Conservation (phyloP, 1,140 invertebrate genomes). For the Heliothis virescens region DNA sequence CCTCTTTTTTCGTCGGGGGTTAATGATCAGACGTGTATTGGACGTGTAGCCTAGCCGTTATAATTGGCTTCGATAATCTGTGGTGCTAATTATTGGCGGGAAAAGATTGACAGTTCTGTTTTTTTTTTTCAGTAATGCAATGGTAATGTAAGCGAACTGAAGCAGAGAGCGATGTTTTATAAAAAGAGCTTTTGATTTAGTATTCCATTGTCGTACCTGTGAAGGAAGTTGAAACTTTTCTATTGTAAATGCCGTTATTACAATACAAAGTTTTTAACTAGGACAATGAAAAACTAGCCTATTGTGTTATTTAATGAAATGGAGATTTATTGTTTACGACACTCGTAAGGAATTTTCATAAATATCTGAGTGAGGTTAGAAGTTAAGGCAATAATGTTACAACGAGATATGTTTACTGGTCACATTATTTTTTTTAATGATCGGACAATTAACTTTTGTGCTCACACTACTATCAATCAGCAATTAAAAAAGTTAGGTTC, state of each 20-base stretch:
- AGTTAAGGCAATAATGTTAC: not conserved
- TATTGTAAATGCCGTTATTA: slow-evolving; percentile 21
- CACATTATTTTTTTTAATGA: too few species aligned
- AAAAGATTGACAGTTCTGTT: slow-evolving; percentile 8
- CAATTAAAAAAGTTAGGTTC: slow-evolving; percentile 45
- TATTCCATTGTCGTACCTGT: slow-evolving; percentile 37
- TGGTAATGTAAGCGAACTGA: not conserved
- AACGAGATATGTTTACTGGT: too few species aligned
- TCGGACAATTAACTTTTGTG: slow-evolving; percentile 4
- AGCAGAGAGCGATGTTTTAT: too few species aligned
- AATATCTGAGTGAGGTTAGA: not conserved
- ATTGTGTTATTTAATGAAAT: slow-evolving; percentile 39
- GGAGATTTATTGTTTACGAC: slow-evolving; percentile 18
- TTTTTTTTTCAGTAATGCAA: not conserved
- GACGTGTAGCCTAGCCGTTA: slow-evolving; percentile 24
- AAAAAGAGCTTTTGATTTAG: slow-evolving; percentile 40
- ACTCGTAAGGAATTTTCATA: slow-evolving; percentile 6
- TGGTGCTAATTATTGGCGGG: slow-evolving; percentile 31
- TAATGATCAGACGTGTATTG: slow-evolving; percentile 39
- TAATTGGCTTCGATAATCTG: slow-evolving; percentile 34
- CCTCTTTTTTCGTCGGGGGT: too few species aligned
- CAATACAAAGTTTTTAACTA: slow-evolving; percentile 27
- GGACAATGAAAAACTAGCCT: slow-evolving; percentile 41
- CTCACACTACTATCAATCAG: slow-evolving; percentile 29
- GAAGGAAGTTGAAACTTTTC: slow-evolving; percentile 40